Evolutionary conservation across 2,888 invertebrate genomes (phyloP).

Genomic region (Automeris io): DNA sequence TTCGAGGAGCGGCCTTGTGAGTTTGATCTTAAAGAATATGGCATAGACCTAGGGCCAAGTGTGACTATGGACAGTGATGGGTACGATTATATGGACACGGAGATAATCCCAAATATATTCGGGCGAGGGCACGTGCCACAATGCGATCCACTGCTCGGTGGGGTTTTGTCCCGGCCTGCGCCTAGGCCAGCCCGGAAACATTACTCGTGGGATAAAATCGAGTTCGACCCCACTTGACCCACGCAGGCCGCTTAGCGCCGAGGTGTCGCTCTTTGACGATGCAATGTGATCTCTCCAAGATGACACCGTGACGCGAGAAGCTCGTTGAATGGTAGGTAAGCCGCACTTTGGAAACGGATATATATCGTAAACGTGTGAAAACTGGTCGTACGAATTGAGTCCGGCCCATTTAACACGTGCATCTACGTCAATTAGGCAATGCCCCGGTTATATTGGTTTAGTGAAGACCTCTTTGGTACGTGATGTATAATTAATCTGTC

Average conservation of each 20-base stretch:
- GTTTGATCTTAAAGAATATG: constrained; percentile 79
- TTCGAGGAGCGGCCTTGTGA: constrained; percentile 52
- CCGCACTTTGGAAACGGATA: no score
- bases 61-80: constrained; percentile 74
- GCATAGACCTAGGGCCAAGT: constrained; percentile 78
- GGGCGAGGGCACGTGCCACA: constrained; percentile 68
- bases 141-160: constrained; percentile 85
- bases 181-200: constrained; percentile 80
- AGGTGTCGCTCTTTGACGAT: constrained; percentile 23
- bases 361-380: no score
- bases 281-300: constrained; percentile 7
- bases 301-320: constrained; percentile 35
- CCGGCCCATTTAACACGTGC: no score
- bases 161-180: constrained; percentile 76
- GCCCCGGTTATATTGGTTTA: no score
- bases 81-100: constrained; percentile 64
- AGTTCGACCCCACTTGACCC: constrained; percentile 81
- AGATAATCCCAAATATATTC: constrained; percentile 63
- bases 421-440: no score
- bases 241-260: constrained; percentile 13
- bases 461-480: no score
- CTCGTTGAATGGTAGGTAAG: constrained; percentile 2
- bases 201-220: constrained; percentile 86
- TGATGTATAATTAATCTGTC: no score
- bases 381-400: no score